Percentiles rank a stretch among this genome's conserved stretches.
Evolutionary conservation across 2,797 vertebrate genomes (phyloP).

Genomic region (Triplophysa yarkandensis): DNA sequence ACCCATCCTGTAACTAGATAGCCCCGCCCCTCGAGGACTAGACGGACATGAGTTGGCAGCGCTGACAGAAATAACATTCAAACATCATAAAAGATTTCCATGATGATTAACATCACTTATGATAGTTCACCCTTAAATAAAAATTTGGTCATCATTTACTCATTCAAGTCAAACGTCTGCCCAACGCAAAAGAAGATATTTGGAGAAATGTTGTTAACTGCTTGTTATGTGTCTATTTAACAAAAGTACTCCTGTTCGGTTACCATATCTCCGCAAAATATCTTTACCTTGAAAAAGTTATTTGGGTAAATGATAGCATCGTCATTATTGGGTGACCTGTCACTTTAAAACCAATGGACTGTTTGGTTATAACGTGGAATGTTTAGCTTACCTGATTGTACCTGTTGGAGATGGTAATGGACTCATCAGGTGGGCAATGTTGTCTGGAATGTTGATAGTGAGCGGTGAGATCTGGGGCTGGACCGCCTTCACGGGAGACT

Average conservation of each 20-base stretch:
- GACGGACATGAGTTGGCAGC: slow-evolving; percentile 98
- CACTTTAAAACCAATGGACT: background rate
- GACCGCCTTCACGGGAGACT: slow-evolving; percentile 90
- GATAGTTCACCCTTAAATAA: too few relatives aligned
- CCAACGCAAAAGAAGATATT: too few relatives aligned
- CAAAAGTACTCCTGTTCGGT: too few relatives aligned
- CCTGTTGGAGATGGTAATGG: slow-evolving; percentile 95
- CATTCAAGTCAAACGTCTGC: too few relatives aligned
- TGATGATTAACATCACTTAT: too few relatives aligned
- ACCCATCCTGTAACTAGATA: slow-evolving; percentile 92
- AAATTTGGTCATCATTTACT: too few relatives aligned
- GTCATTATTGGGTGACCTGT: too few relatives aligned
- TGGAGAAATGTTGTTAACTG: too few relatives aligned
- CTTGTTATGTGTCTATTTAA: too few relatives aligned
- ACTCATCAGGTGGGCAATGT: slow-evolving; percentile 96
- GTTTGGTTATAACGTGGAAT: background rate
- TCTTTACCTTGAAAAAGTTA: too few relatives aligned
- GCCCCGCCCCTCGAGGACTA: slow-evolving; percentile 93
- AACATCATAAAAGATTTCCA: background rate
- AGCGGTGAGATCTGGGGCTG: slow-evolving; percentile 95
- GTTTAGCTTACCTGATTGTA: slow-evolving; percentile 86
- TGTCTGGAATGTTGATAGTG: slow-evolving; percentile 99
- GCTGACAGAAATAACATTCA: slow-evolving; percentile 66
- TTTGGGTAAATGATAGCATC: too few relatives aligned
- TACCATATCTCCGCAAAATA: too few relatives aligned